Evolutionary conservation across 2,888 invertebrate genomes (phyloP).

Genomic region (Drosophila algonquin): DNA sequence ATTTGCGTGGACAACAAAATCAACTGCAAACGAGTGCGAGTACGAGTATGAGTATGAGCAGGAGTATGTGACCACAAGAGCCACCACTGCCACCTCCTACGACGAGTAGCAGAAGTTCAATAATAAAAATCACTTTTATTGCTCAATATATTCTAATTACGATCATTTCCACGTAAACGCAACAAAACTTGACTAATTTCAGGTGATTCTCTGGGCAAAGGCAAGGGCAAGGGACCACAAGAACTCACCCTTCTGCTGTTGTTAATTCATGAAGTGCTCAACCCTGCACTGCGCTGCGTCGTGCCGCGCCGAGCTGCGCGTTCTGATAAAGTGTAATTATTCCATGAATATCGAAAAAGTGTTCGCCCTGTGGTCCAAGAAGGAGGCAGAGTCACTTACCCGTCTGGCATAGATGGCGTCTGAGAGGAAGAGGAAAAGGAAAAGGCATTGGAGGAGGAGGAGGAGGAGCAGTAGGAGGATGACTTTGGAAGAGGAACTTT

Average conservation of each 20-base stretch:
- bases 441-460: no score
- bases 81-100: no score
- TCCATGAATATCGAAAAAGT: conserved; percentile 79
- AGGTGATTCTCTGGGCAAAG: conserved; percentile 17
- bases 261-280: conserved; percentile 72
- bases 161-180: conserved; percentile 78
- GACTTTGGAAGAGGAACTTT: conserved; percentile 31
- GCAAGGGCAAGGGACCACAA: conserved; percentile 4
- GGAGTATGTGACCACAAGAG: not conserved
- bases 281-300: not conserved
- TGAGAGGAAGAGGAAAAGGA: not conserved
- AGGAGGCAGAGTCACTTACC: not conserved
- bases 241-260: conserved; percentile 31
- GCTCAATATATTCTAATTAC: conserved; percentile 83
- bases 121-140: conserved; percentile 82
- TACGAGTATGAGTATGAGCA: not conserved
- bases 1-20: conserved; percentile 31
- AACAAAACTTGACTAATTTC: conserved; percentile 79
- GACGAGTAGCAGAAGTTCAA: conserved; percentile 47
- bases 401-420: conserved; percentile 5
- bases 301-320: not conserved
- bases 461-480: no score
- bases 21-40: conserved; percentile 30
- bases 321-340: conserved; percentile 78
- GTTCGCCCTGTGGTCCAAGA: conserved; percentile 36